Evolutionary conservation across 2,888 invertebrate genomes (phyloP), one percentile per base, ranked within the genome.

Genomic region (Tetragonisca angustula): DNA sequence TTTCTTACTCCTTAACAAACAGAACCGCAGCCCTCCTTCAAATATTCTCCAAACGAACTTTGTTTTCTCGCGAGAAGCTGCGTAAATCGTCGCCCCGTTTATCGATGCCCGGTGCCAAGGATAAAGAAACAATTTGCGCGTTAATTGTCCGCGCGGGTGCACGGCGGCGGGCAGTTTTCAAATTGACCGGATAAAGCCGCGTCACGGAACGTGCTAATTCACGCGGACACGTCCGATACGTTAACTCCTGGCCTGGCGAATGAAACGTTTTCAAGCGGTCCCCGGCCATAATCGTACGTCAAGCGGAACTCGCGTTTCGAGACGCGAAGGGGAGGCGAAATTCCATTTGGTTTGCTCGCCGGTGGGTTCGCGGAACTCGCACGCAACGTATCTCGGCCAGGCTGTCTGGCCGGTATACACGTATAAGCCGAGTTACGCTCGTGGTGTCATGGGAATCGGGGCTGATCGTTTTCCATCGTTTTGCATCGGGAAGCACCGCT

Each of bases 391-490:
- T 80, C 83, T 71, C 73, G 64, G 52, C 80, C 74, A 61, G 67
- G 43, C 24, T 32, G 80, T 54, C 68, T 70, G 77, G 65, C 27
- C 61, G 64, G 1, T 43, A 43, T 9, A 85, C 77, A 59, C 43
- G 78, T 79, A 74, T 76, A 62, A 62, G 49, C 65, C 76, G 87
- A 83, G 79, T 85, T 87, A 83, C 87, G 87, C 70, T 17, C 43
- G 19, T 52, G 69, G 81, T 68, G 83, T 77, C 86, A 61, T 83
- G 86, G 87, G 88, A 88, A 83, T 86, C 81, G 81, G 82, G 82
- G 79, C 78, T 77, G 81, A 86, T 81, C 84, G 85, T 88, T 89
- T 86, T 83, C 85, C 85, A 70, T 81, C 89, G 88, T 88, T 90
- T 90, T 87, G 88, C 89, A 85, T 85, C 80, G 87, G 52, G 76